Conservation (phyloP, 2,888 invertebrate genomes). For the Aplocera efformata region DNA sequence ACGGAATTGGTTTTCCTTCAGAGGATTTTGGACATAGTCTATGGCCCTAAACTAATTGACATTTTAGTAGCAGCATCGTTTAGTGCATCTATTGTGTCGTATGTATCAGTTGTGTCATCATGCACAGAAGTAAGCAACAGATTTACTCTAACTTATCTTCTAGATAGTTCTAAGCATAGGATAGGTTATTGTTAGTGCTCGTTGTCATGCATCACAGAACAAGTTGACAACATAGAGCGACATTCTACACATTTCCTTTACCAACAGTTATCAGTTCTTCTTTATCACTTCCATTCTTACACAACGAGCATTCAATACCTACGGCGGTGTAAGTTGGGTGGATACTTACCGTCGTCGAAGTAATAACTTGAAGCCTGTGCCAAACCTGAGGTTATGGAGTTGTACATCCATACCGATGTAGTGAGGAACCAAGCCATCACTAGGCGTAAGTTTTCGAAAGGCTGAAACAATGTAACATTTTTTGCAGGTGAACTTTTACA, state of each 20-base stretch:
- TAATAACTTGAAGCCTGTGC: conserved; percentile 73
- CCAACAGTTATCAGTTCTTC: conserved; percentile 7
- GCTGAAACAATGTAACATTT: conserved; percentile 58
- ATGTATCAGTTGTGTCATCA: conserved; percentile 18
- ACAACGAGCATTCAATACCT: conserved; percentile 4
- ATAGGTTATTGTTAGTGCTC: conserved; percentile 36
- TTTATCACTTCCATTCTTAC: not conserved
- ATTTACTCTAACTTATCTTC: conserved; percentile 22
- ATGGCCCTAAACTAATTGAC: too few relatives aligned
- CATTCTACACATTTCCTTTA: conserved; percentile 34
- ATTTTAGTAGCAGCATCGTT: not conserved
- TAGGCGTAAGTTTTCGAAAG: conserved; percentile 78
- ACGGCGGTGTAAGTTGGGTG: conserved; percentile 8
- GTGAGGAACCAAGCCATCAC: conserved; percentile 80
- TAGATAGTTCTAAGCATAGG: conserved; percentile 28
- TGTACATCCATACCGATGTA: conserved; percentile 80
- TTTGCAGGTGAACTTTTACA: not conserved
- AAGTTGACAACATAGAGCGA: conserved; percentile 69
- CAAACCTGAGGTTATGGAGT: conserved; percentile 72
- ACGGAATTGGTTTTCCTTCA: conserved; percentile 1
- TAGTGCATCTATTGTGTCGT: conserved; percentile 9
- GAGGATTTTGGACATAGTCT: not conserved
- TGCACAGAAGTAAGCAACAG: conserved; percentile 28
- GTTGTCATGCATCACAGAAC: conserved; percentile 66
- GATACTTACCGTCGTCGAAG: conserved; percentile 62